Evolutionary conservation across 2,888 invertebrate genomes (phyloP).

Genomic region (Apodemia mormo): DNA sequence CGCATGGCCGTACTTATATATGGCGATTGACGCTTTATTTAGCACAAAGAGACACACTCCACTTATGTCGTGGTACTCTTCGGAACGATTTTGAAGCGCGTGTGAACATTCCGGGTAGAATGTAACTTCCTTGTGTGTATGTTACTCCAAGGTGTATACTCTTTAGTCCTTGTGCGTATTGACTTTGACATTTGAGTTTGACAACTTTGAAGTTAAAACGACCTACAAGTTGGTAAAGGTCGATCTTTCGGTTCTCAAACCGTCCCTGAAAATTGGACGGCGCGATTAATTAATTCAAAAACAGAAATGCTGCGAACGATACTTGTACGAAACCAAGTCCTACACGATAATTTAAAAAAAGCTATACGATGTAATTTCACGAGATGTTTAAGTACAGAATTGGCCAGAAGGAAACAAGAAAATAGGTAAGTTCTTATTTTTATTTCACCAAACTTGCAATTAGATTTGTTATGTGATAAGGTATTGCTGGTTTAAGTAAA

Average conservation of each 20-base stretch:
- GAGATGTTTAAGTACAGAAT: slow-evolving; percentile 83
- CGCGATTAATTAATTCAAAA: slow-evolving; percentile 49
- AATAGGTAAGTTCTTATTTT: slow-evolving; percentile 76
- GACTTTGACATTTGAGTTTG: slow-evolving; percentile 4
- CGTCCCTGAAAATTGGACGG: slow-evolving; percentile 71
- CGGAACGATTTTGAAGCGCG: no score
- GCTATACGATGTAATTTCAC: slow-evolving; percentile 80
- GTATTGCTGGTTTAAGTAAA: slow-evolving; percentile 12
- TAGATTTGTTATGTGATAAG: slow-evolving; percentile 16
- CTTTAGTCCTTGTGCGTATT: no score
- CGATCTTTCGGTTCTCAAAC: slow-evolving; percentile 61
- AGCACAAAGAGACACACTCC: no score
- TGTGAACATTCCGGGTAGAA: no score
- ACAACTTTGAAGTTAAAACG: slow-evolving; percentile 48
- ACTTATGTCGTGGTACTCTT: no score
- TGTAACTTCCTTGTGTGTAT: no score
- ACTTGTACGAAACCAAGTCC: slow-evolving; percentile 85
- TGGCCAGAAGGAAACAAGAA: slow-evolving; percentile 82
- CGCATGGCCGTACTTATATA: no score
- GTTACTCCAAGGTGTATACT: no score
- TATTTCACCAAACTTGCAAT: slow-evolving; percentile 28
- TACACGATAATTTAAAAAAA: slow-evolving; percentile 84
- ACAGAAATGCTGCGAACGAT: slow-evolving; percentile 88
- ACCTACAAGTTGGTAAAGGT: slow-evolving; percentile 77
- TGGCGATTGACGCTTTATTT: no score